A percentile compares a stretch with the other conserved stretches of the same genome.
Evolutionary conservation across 2,797 vertebrate species (phyloP).

Genomic region (Cheirogaleus major): DNA sequence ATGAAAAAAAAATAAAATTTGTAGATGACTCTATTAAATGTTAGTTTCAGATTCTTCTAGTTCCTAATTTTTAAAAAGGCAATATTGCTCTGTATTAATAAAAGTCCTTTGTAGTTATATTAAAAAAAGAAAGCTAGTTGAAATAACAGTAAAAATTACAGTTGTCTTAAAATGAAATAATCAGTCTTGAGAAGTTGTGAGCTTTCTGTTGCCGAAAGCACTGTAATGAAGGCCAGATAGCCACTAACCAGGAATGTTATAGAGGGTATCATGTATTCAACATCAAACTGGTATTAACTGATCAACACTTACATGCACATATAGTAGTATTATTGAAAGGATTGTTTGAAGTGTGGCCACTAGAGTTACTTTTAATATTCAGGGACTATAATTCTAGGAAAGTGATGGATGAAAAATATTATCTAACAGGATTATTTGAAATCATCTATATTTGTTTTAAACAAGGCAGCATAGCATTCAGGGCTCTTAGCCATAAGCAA

Average conservation of each 20-base stretch:
- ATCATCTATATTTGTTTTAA: not conserved
- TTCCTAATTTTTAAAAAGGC: not conserved
- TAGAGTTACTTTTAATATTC: not conserved
- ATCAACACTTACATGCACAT: too few species aligned
- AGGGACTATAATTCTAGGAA: not conserved
- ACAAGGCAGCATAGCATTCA: not conserved
- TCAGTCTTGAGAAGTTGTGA: not conserved
- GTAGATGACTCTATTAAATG: not conserved
- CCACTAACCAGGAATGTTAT: not conserved
- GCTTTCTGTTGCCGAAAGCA: not conserved
- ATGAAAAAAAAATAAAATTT: conserved; percentile 3
- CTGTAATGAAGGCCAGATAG: not conserved
- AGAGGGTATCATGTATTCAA: not conserved
- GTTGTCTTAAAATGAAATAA: not conserved
- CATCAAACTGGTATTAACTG: too few species aligned
- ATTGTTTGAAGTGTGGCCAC: not conserved
- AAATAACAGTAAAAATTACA: not conserved
- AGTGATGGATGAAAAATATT: not conserved
- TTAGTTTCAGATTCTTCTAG: conserved; percentile 26
- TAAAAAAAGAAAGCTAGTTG: not conserved
- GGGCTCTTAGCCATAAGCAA: not conserved
- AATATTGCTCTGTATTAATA: not conserved
- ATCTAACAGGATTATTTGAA: not conserved
- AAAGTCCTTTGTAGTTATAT: not conserved
- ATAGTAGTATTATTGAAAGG: not conserved